Conservation (phyloP, 2,888 invertebrate genomes). For the Macaria liturata region DNA sequence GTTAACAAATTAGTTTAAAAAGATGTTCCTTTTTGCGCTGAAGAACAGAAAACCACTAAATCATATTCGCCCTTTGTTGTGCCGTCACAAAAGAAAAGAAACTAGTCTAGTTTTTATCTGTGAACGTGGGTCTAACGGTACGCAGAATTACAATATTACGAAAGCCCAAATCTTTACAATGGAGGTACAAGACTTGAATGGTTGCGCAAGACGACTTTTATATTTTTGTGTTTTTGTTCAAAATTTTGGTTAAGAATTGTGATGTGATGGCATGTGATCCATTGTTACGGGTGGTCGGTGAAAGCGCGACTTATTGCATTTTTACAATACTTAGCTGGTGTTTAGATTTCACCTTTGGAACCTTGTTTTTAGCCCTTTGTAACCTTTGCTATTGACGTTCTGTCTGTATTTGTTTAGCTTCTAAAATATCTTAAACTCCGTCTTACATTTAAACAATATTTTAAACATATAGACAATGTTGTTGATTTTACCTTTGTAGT, state of each 20-base stretch:
- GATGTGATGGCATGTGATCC: conserved; percentile 56
- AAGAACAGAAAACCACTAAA: conserved; percentile 65
- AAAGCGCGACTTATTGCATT: conserved; percentile 57
- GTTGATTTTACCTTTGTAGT: too few species aligned
- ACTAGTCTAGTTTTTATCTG: conserved; percentile 69
- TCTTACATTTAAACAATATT: too few species aligned
- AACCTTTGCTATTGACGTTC: too few species aligned
- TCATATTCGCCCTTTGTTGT: conserved; percentile 71
- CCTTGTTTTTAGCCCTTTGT: conserved; percentile 6
- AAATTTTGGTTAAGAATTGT: conserved; percentile 65
- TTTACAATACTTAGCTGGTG: conserved; percentile 36
- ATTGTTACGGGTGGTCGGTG: conserved; percentile 72
- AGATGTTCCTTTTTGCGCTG: conserved; percentile 30
- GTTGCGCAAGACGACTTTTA: conserved; percentile 64
- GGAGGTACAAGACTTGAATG: conserved; percentile 55
- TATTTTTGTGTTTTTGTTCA: conserved; percentile 66
- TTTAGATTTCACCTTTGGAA: conserved; percentile 34
- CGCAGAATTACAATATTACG: conserved; percentile 57
- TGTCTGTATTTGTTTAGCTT: too few species aligned
- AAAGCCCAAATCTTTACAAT: conserved; percentile 67
- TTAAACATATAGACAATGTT: too few species aligned
- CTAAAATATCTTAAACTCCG: too few species aligned
- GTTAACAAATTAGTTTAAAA: conserved; percentile 33
- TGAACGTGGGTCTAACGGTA: conserved; percentile 69
- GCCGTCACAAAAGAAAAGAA: conserved; percentile 65